phyloP scores from a whole-genome alignment of 1,140 invertebrate species.

The Episyrphus balteatus region DNA sequence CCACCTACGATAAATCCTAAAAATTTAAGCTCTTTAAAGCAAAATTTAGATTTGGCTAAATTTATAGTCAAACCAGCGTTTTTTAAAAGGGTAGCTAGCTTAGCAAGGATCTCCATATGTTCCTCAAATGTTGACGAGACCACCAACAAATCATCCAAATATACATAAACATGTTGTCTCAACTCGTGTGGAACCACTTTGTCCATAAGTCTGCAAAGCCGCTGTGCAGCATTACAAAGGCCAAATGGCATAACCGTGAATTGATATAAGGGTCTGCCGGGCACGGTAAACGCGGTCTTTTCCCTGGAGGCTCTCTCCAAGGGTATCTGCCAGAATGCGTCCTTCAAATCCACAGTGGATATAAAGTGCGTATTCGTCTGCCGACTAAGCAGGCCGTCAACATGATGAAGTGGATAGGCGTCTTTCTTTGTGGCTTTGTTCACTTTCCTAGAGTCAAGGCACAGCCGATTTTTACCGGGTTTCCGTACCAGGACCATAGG shows the following conservation, averaged over 20 bases:
- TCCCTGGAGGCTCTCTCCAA: slow-evolving; percentile 13
- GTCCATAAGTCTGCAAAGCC: too few species aligned
- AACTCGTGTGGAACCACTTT: too few species aligned
- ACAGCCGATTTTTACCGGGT: slow-evolving; percentile 9
- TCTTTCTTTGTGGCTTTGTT: slow-evolving; percentile 21
- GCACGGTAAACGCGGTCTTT: slow-evolving; percentile 36
- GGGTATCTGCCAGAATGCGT: slow-evolving; percentile 28
- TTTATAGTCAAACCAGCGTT: neutral
- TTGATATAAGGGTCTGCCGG: too few species aligned
- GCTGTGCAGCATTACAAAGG: too few species aligned
- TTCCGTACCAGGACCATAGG: slow-evolving; percentile 26
- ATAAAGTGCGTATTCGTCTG: neutral
- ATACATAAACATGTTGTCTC: neutral
- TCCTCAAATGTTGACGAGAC: neutral
- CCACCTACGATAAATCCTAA: too few species aligned
- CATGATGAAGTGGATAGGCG: slow-evolving; percentile 18
- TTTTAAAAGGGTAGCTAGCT: neutral
- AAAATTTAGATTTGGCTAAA: neutral
- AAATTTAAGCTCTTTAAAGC: slow-evolving; percentile 18
- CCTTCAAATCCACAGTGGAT: slow-evolving; percentile 20
- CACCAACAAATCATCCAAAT: neutral
- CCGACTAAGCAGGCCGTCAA: slow-evolving; percentile 8
- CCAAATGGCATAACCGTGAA: slow-evolving; percentile 20
- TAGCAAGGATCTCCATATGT: neutral
- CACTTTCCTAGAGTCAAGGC: slow-evolving; percentile 18